Conservation (phyloP, 2,113 vertebrate genomes). For the Perca schrenkii region DNA sequence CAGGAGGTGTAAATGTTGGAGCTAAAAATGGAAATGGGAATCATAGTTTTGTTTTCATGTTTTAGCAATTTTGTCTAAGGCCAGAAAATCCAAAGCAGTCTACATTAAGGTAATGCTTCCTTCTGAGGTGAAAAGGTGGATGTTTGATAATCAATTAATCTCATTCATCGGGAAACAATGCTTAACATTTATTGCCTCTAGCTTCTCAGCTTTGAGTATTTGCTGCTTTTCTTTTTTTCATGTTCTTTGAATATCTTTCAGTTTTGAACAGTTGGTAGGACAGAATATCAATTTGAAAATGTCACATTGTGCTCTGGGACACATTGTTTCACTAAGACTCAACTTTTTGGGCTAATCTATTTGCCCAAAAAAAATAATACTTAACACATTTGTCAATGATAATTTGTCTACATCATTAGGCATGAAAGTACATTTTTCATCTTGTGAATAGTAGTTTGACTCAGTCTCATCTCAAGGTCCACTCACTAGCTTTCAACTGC, state of each 20-base stretch:
- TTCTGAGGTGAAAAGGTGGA: neutral
- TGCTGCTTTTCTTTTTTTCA: neutral
- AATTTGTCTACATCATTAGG: neutral
- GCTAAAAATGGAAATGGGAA: conserved; percentile 7
- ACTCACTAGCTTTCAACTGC: neutral
- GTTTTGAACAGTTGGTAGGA: neutral
- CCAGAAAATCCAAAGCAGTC: neutral
- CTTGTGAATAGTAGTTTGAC: neutral
- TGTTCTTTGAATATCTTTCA: neutral
- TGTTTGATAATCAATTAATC: neutral
- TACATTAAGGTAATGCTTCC: neutral
- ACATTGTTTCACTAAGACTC: no score
- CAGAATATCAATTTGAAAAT: no score
- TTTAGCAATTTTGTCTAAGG: neutral
- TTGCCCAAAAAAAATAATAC: no score
- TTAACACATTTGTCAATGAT: no score
- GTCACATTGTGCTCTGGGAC: neutral
- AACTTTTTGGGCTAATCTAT: no score
- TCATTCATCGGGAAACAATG: neutral
- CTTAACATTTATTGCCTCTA: neutral
- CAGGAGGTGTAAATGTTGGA: conserved; percentile 22
- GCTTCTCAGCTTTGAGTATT: neutral
- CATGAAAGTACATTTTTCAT: neutral
- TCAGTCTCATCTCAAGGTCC: no score
- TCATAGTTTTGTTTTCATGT: neutral